These are phyloP conservation scores for Oreochromis tanganicae DNA, from an alignment of 2,113 vertebrate species.

Conservation along the genomic window DNA sequence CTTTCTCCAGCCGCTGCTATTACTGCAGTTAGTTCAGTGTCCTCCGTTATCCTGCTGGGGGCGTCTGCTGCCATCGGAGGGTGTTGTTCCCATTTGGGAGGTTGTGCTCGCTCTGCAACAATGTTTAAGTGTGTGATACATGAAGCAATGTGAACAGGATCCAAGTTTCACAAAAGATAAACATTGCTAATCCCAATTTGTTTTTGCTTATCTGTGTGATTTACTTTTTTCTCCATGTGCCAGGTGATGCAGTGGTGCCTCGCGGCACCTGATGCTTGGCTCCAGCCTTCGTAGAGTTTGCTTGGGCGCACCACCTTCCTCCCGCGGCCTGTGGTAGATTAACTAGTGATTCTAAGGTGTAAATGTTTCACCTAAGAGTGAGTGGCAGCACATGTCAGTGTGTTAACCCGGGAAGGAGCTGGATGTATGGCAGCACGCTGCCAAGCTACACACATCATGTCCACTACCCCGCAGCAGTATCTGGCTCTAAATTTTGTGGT, in stretches of 20 bases:
- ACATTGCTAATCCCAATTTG: neutral
- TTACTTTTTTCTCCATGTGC: neutral
- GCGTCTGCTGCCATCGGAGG: neutral
- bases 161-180: neutral
- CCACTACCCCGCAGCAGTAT: neutral
- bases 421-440: neutral
- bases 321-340: neutral
- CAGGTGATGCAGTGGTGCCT: neutral
- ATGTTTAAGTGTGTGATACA: neutral
- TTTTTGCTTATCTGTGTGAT: neutral
- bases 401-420: neutral
- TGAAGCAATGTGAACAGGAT: neutral
- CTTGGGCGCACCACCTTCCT: neutral
- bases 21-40: neutral
- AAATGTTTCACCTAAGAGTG: neutral
- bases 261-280: neutral
- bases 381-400: neutral
- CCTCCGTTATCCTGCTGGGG: neutral
- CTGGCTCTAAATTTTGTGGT: neutral
- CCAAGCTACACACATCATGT: neutral
- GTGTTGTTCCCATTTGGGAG: neutral
- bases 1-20: neutral
- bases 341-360: neutral
- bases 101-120: neutral
- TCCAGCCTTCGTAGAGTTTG: neutral